phyloP scores from a whole-genome alignment of 92 coral and sea anemone species.

The Pocillopora meandrina region DNA sequence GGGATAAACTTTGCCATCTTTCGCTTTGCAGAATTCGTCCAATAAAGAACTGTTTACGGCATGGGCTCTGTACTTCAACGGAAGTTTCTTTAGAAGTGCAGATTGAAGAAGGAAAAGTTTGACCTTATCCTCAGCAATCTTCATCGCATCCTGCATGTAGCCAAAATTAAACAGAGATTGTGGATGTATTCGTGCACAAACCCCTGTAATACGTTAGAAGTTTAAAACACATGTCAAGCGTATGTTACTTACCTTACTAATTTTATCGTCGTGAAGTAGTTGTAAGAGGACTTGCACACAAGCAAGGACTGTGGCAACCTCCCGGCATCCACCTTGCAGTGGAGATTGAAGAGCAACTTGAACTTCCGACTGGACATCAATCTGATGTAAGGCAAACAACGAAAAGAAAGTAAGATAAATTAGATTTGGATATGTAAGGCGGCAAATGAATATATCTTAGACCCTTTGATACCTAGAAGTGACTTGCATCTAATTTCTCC shows the following conservation, averaged over 20 bases:
- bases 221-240: neutral
- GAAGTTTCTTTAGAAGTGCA: conserved; percentile 52
- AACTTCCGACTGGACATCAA: neutral
- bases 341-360: conserved; percentile 17
- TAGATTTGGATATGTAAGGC: neutral
- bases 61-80: conserved; percentile 56
- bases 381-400: neutral
- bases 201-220: too few species aligned
- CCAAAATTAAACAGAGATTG: too few species aligned
- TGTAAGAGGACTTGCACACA: neutral
- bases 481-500: too few species aligned
- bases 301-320: conserved; percentile 15
- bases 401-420: neutral
- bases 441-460: too few species aligned
- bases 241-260: neutral
- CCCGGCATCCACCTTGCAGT: conserved; percentile 11
- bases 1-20: conserved; percentile 22
- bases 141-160: neutral
- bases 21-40: neutral
- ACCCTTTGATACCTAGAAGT: too few species aligned
- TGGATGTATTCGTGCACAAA: too few species aligned
- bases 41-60: conserved; percentile 19
- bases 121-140: conserved; percentile 15
- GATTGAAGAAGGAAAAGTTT: conserved; percentile 51
- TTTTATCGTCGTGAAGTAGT: neutral